Evolutionary conservation across 2,888 invertebrate species (phyloP), one percentile per base, ranked within the genome.

Genomic region (Rhamnusium bicolor): DNA sequence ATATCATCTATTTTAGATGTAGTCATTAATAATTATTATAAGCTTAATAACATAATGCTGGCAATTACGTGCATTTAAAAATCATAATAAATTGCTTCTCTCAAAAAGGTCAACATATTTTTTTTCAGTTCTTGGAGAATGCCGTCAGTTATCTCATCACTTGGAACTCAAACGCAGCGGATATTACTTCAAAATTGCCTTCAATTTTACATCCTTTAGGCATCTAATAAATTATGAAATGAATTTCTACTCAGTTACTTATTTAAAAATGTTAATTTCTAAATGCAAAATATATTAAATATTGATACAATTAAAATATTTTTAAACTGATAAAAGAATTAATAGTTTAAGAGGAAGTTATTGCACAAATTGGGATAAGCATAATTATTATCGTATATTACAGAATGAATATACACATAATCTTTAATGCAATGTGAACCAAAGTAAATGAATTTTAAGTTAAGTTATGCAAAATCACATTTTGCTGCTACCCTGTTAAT

Each of bases 1-100:
- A 29, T 29, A 16, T 58, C 16, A 29, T 27, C 58, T 29, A 29
- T 14, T 58, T 58, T 32, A 27, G 58, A 58, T 32, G 29, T 32
- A 10, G 18, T 58, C 58, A 58, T 58, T 58, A 58, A 58, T 58
- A 58, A 58, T 18, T 58, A n/a, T 12, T n/a, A 40, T 29, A 32
- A 16, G 32, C 3, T 58, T 16, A 29, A 58, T 32, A 8, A 32
- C n/a, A 40, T 58, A 29, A 32, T 32, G 29, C 29, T 14, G 1
- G 29, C 32, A 58, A 58, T 29, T 29, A 58, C 2, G 6, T 18
- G 58, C 18, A 58, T 29, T 58, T 29, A 58, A 58, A 58, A 58
- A 58, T 14, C 1, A 29, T 29, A 32, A 58, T 58, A 58, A 58
- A 58, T 58, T 58, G 58, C 6, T 24, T 58, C 16, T 58, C 58